A percentile compares a stretch with the other conserved stretches of the same genome.
phyloP scores from a whole-genome alignment of 2,888 invertebrate genomes.

The Clostera curtula region DNA sequence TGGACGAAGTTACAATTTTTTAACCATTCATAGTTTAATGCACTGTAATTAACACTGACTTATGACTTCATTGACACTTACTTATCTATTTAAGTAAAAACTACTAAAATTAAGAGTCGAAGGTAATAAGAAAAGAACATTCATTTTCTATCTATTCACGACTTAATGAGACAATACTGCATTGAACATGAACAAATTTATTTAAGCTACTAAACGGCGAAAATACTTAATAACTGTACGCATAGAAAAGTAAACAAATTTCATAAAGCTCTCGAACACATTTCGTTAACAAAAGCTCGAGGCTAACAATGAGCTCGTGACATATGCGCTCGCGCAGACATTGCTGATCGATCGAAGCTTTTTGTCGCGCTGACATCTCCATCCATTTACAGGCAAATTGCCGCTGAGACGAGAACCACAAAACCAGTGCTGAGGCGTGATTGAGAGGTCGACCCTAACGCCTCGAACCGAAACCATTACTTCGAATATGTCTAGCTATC shows the following conservation, averaged over 20 bases:
- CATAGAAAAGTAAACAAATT: not conserved
- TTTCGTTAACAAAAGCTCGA: conserved; percentile 16
- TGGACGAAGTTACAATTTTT: too few relatives aligned
- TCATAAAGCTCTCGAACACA: conserved; percentile 13
- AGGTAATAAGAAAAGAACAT: too few relatives aligned
- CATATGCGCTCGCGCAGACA: conserved; percentile 51
- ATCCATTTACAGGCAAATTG: conserved; percentile 69
- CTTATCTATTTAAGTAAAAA: too few relatives aligned
- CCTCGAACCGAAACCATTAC: conserved; percentile 43
- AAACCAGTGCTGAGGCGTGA: conserved; percentile 54
- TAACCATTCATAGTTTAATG: too few relatives aligned
- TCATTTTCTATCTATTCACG: too few relatives aligned
- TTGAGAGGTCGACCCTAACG: conserved; percentile 43
- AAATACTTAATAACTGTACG: conserved; percentile 1
- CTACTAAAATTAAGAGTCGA: too few relatives aligned
- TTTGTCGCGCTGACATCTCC: conserved; percentile 69
- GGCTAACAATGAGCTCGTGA: conserved; percentile 25
- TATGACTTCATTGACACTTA: too few relatives aligned
- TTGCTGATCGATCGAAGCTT: conserved; percentile 67
- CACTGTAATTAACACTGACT: too few relatives aligned
- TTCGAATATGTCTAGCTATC: conserved; percentile 61
- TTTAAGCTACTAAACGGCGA: too few relatives aligned
- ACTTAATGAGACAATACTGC: too few relatives aligned
- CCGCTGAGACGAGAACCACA: conserved; percentile 36
- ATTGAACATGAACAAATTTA: too few relatives aligned